Evolutionary conservation across 2,888 invertebrate species (phyloP).

Genomic region (Ophonus ardosiacus): DNA sequence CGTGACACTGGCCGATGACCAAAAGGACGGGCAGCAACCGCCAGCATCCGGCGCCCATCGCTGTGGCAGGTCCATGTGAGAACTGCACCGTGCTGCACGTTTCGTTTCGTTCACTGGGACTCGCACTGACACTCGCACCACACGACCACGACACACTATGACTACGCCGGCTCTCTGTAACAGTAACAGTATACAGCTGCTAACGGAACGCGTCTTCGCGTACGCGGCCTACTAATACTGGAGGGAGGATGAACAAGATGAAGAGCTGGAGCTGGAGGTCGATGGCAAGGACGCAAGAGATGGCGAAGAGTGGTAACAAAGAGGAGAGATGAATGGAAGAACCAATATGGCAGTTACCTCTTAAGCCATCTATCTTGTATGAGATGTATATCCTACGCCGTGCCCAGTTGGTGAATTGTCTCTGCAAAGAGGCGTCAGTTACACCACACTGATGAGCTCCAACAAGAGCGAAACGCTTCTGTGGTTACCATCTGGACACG

Average conservation of each 20-base stretch:
- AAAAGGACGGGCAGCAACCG: conserved; percentile 18
- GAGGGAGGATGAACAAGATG: neutral
- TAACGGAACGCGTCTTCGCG: neutral
- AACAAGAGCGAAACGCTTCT: too few relatives aligned
- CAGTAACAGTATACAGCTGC: conserved; percentile 13
- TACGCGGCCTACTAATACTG: neutral
- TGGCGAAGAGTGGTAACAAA: neutral
- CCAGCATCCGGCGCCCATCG: conserved; percentile 52
- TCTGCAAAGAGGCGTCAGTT: too few relatives aligned
- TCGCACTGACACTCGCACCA: neutral
- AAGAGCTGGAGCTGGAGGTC: neutral
- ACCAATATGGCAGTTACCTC: too few relatives aligned
- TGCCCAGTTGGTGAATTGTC: too few relatives aligned
- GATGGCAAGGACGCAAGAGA: conserved; percentile 7
- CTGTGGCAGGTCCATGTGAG: conserved; percentile 50
- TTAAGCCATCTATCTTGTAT: too few relatives aligned
- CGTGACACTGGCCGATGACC: conserved; percentile 3
- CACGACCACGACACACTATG: neutral
- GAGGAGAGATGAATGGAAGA: too few relatives aligned
- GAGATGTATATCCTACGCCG: too few relatives aligned
- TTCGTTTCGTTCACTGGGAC: neutral
- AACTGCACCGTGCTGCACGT: conserved; percentile 3
- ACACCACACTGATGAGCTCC: too few relatives aligned
- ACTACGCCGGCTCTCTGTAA: neutral
- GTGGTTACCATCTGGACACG: too few relatives aligned